These are phyloP conservation scores for Pachyramphus minor DNA, from an alignment of 2,113 vertebrate genomes.

Conservation along the genomic window DNA sequence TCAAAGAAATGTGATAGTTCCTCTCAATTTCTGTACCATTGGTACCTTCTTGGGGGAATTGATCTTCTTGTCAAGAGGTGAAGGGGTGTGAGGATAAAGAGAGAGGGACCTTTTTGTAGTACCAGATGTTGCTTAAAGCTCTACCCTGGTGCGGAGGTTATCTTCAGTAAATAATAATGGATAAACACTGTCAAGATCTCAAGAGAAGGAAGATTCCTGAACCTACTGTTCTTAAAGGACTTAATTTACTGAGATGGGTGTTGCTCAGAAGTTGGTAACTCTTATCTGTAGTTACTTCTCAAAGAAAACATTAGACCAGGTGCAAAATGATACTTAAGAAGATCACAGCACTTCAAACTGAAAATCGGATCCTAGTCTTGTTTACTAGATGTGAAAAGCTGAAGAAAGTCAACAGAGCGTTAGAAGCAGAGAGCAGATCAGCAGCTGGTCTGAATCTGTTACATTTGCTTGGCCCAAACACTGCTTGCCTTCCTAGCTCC, in stretches of 20 bases:
- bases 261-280: neutral
- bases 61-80: neutral
- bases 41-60: neutral
- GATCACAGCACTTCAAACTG: neutral
- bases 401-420: neutral
- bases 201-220: neutral
- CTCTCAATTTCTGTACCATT: neutral
- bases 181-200: neutral
- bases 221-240: neutral
- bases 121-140: neutral
- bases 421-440: neutral
- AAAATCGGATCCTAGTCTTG: neutral
- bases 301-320: neutral
- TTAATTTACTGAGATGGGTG: neutral
- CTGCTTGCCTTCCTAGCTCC: neutral
- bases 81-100: neutral
- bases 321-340: neutral
- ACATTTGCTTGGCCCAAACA: neutral
- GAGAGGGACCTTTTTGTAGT: neutral
- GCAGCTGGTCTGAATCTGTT: neutral
- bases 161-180: constrained; percentile 22
- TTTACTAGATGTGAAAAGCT: neutral
- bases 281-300: constrained; percentile 1
- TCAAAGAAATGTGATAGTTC: neutral
- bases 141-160: constrained; percentile 2